Evolutionary conservation across 2,797 vertebrate species (phyloP).

Genomic region (Xyrichtys novacula): DNA sequence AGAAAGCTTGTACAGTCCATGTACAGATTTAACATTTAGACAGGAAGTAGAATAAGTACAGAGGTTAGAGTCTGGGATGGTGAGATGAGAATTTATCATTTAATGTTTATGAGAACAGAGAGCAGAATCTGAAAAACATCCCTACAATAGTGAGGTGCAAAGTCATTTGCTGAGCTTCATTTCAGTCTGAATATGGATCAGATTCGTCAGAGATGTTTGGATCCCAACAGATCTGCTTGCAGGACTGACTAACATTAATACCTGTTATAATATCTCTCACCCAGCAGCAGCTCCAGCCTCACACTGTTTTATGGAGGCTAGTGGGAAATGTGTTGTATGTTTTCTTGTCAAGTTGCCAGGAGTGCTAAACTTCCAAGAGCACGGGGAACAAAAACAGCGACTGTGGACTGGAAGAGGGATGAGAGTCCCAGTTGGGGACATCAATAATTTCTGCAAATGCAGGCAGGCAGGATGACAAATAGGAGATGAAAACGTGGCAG

Average conservation of each 20-base stretch:
- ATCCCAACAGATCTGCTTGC: no score
- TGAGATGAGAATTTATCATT: no score
- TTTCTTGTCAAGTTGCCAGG: slow-evolving; percentile 48
- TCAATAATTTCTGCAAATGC: slow-evolving; percentile 82
- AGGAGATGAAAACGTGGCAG: slow-evolving; percentile 78
- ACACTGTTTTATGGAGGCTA: background rate
- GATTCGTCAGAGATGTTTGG: no score
- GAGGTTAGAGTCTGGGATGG: no score
- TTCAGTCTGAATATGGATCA: no score
- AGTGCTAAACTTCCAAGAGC: slow-evolving; percentile 55
- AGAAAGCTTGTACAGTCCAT: no score
- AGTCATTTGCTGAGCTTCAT: no score
- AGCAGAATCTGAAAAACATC: no score
- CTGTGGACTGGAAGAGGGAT: slow-evolving; percentile 70
- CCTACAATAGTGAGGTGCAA: no score
- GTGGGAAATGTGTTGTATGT: slow-evolving; percentile 26
- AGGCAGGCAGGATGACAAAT: slow-evolving; percentile 75
- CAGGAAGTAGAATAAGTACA: no score
- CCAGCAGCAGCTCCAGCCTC: background rate
- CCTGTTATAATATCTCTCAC: background rate
- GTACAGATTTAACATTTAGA: no score
- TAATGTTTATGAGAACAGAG: no score
- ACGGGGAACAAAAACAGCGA: slow-evolving; percentile 54
- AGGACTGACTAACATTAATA: background rate
- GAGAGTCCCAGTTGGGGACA: slow-evolving; percentile 68